These are phyloP conservation scores for Mnemiopsis leidyi DNA, from an alignment of 37 sponge, comb jelly and placozoan species.

Conservation along the genomic window DNA sequence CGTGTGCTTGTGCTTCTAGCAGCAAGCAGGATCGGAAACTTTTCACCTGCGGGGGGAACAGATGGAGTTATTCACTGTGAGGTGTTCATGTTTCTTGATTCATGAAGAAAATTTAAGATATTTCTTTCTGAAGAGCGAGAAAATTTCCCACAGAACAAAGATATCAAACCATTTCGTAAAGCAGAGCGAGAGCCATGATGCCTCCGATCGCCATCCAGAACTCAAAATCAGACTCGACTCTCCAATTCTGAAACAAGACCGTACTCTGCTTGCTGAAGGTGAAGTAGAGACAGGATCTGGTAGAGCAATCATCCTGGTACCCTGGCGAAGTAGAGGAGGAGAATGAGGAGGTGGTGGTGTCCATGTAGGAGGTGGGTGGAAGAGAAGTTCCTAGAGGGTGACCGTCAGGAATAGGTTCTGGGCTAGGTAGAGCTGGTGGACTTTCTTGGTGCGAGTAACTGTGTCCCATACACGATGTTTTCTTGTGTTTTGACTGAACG, in stretches of 20 bases:
- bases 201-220: constrained; percentile 17
- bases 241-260: background rate
- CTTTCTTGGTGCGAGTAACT: background rate
- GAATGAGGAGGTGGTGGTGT: background rate
- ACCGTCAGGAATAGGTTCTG: background rate
- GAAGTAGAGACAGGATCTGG: background rate
- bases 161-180: constrained; percentile 2
- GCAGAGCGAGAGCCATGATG: background rate
- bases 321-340: background rate
- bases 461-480: background rate
- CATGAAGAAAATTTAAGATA: no score
- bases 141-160: background rate
- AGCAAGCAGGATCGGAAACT: background rate
- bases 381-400: background rate
- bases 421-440: background rate
- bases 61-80: no score
- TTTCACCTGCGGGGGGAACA: background rate
- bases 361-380: background rate
- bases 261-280: background rate
- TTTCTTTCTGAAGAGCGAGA: no score
- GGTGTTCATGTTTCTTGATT: no score
- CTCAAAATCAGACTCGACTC: background rate
- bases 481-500: background rate
- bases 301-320: background rate
- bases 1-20: background rate